Evolutionary conservation across 2,888 invertebrate genomes (phyloP).

Genomic region (Clivina fossor): DNA sequence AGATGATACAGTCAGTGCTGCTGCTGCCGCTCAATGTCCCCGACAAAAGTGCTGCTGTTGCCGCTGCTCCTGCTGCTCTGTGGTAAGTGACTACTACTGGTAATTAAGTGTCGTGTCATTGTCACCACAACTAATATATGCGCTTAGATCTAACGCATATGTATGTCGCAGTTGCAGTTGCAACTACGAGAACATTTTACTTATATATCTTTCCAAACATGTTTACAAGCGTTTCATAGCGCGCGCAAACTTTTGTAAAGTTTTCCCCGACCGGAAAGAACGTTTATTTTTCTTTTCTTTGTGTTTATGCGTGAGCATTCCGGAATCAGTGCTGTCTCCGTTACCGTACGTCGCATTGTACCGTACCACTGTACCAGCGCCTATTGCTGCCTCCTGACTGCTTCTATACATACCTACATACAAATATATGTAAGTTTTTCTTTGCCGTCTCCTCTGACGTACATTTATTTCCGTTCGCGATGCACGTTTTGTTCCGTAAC

Average conservation of each 20-base stretch:
- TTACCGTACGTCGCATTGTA: no score
- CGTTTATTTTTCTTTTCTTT: conserved; percentile 8
- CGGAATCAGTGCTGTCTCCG: no score
- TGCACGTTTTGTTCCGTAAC: conserved; percentile 19
- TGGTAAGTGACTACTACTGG: conserved; percentile 45
- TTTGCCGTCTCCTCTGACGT: conserved; percentile 6
- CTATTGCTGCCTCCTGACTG: no score
- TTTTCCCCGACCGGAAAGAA: conserved; percentile 9
- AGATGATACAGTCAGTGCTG: conserved; percentile 47
- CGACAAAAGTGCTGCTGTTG: conserved; percentile 45
- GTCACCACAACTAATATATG: no score
- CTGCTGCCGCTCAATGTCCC: conserved; percentile 46
- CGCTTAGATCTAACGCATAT: no score
- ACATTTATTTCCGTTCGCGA: conserved; percentile 13
- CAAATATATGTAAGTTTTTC: not conserved
- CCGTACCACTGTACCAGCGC: no score
- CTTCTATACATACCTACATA: no score
- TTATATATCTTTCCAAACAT: no score
- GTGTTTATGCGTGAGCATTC: conserved; percentile 5
- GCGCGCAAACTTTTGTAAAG: conserved; percentile 26
- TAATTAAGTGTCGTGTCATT: no score
- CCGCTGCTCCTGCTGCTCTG: conserved; percentile 45
- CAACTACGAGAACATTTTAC: no score
- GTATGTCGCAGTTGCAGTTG: no score
- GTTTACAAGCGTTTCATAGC: conserved; percentile 5